Conservation (phyloP, 2,888 invertebrate genomes). For the Dendrolimus pini region DNA sequence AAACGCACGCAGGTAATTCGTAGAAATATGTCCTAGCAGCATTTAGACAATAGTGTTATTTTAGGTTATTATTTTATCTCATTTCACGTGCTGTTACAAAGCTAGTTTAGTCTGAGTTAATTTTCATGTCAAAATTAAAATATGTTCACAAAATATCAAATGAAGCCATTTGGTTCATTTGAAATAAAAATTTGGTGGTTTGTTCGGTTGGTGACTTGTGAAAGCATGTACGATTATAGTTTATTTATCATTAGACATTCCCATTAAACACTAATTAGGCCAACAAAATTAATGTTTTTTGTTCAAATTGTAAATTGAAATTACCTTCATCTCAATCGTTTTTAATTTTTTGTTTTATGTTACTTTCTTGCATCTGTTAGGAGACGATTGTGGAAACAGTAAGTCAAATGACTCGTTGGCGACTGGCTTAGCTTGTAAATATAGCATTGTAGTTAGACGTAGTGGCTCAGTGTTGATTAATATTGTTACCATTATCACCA, state of each 20-base stretch:
- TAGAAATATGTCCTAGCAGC: not conserved
- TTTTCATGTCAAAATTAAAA: not conserved
- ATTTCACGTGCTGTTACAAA: not conserved
- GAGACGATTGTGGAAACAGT: slow-evolving; percentile 77
- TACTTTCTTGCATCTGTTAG: slow-evolving; percentile 75
- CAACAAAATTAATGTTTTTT: slow-evolving; percentile 21
- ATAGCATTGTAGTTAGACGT: slow-evolving; percentile 38
- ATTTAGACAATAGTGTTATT: not conserved
- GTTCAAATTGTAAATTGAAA: slow-evolving; percentile 32
- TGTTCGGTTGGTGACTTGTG: not conserved
- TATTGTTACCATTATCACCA: slow-evolving; percentile 20
- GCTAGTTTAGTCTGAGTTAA: too few relatives aligned
- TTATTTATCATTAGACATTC: not conserved
- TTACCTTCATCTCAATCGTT: slow-evolving; percentile 58
- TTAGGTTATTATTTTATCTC: not conserved
- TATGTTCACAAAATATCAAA: not conserved
- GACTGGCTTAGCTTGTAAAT: slow-evolving; percentile 65
- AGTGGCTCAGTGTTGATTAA: slow-evolving; percentile 34
- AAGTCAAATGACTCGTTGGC: slow-evolving; percentile 67
- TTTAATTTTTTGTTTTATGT: slow-evolving; percentile 60
- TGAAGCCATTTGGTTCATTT: not conserved
- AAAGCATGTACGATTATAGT: not conserved
- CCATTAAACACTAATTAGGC: slow-evolving; percentile 36
- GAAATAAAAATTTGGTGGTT: not conserved
- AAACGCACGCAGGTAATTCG: slow-evolving; percentile 57